phyloP scores from a whole-genome alignment of 1,140 invertebrate species.

The Drosophila fuyamai region DNA sequence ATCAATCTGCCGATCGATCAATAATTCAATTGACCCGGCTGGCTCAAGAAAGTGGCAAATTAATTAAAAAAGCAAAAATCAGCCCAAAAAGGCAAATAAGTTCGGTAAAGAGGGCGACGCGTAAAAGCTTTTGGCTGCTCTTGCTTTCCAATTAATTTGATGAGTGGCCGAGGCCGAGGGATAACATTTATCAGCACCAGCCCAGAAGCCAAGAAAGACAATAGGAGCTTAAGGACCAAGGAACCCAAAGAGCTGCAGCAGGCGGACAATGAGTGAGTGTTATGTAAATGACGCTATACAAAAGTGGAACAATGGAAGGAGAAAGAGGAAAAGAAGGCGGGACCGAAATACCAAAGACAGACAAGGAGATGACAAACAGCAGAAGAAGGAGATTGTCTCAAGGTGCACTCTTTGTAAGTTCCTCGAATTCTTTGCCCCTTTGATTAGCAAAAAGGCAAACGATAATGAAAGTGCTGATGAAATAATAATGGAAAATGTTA shows the following conservation, averaged over 20 bases:
- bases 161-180: slow-evolving; percentile 42
- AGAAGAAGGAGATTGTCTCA: slow-evolving; percentile 25
- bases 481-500: neutral
- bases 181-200: slow-evolving; percentile 27
- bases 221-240: slow-evolving; percentile 32
- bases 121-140: slow-evolving; percentile 28
- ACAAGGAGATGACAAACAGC: slow-evolving; percentile 79
- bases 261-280: slow-evolving; percentile 39
- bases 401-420: slow-evolving; percentile 3
- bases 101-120: slow-evolving; percentile 37
- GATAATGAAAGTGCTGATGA: neutral
- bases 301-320: slow-evolving; percentile 32
- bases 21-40: slow-evolving; percentile 40
- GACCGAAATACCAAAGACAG: slow-evolving; percentile 40
- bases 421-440: slow-evolving; percentile 8
- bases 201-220: slow-evolving; percentile 19
- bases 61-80: slow-evolving; percentile 68
- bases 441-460: slow-evolving; percentile 13
- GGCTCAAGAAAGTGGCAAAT: slow-evolving; percentile 50
- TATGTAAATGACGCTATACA: slow-evolving; percentile 59
- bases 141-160: slow-evolving; percentile 72
- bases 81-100: slow-evolving; percentile 41
- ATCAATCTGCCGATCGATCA: slow-evolving; percentile 68
- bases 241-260: slow-evolving; percentile 30
- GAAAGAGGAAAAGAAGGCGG: slow-evolving; percentile 21